Base-by-base conservation (phyloP, 23 tunicate genomes). In the Styela plicata region DNA sequence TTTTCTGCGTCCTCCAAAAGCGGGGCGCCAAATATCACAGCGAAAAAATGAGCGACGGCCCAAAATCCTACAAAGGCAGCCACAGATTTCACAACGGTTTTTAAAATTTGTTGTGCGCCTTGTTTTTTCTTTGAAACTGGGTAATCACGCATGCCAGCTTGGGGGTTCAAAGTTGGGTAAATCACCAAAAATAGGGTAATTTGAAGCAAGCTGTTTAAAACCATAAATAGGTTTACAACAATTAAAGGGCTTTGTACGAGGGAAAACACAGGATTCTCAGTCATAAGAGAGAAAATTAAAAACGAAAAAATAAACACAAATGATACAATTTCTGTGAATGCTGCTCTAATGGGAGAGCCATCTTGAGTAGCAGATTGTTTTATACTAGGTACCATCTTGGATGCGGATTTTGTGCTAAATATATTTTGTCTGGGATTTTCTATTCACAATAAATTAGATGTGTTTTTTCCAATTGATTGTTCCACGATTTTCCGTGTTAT, bases 1-100 rank as follows among this genome's bases (percentile, higher is more conserved):
- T 88, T 91, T 30, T 63, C 62, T 31, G 88, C 83, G 25, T 66
- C n/a, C 24, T 73, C 63, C 24, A 82, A 24, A 33, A 87, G 34
- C 26, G 91, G 85, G 16, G 98, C 98, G 24, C 98, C 98, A 85
- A 93, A 85, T 18, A 93, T 31, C 7, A 93, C 84, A 70, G 89
- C 86, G 0, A 85, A 25, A 35, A 75, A 10, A 64, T 93, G 98
- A 20, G 64, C 74, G 3, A 63, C 28, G 3, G 74, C 37, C 84
- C 75, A 93, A 53, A 85, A 82, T 33, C 36, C 64, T 1, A 53
- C 86, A 78, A 86, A 79, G 21, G 83, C 24, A 18, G 69, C 2
- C 13, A 71, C 10, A 21, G 76, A 63, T 32, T 69, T 86, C 13
- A 26, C 34, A 25, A 75, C 18, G 10, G 5, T 2, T 75, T 52